Conservation (phyloP, 2,888 invertebrate species). For the Heteromurus nitidus region DNA sequence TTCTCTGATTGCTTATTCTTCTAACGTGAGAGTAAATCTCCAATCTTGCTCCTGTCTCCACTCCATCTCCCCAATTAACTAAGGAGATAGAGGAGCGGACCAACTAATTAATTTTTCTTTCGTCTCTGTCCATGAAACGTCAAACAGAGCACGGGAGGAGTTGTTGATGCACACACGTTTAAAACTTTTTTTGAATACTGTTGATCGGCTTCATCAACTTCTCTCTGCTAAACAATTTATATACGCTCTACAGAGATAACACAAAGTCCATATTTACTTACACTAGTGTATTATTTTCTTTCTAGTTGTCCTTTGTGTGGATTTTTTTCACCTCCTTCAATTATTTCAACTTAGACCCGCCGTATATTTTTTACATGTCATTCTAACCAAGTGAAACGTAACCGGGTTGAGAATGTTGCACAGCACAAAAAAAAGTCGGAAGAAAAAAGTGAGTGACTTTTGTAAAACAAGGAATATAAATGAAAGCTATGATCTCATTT, state of each 20-base stretch:
- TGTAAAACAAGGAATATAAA: not conserved
- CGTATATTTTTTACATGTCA: constrained; percentile 21
- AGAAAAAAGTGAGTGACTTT: not conserved
- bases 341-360: not conserved
- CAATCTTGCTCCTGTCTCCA: constrained; percentile 13
- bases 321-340: not conserved
- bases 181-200: constrained; percentile 24
- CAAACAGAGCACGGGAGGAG: constrained; percentile 50
- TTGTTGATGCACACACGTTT: constrained; percentile 23
- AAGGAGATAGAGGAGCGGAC: constrained; percentile 34
- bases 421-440: not conserved
- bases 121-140: constrained; percentile 66
- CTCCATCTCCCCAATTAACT: constrained; percentile 49
- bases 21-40: too few relatives aligned
- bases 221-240: not conserved
- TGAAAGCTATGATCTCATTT: constrained; percentile 13
- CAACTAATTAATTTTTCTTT: constrained; percentile 64
- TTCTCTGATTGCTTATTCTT: constrained; percentile 6
- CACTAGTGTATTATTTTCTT: not conserved
- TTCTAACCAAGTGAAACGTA: constrained; percentile 16
- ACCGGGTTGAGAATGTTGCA: not conserved
- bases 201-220: constrained; percentile 16
- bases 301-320: not conserved
- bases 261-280: too few relatives aligned
- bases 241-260: too few relatives aligned